Conservation (phyloP, 1,140 invertebrate genomes). For the Telenomus remus region DNA sequence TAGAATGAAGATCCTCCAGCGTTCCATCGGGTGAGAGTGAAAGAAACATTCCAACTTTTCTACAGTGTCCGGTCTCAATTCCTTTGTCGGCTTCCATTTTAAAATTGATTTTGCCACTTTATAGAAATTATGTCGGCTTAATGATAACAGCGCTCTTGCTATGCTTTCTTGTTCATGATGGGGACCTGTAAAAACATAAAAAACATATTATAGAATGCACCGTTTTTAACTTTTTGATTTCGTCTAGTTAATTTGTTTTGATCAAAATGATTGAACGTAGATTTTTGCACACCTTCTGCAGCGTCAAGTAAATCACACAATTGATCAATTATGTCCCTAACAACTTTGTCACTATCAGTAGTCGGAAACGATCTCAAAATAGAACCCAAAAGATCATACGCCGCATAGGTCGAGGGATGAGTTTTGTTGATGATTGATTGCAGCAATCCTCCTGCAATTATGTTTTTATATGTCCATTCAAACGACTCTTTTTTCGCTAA, state of each 20-base stretch:
- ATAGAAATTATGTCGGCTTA: conserved; percentile 61
- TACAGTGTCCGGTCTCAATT: conserved; percentile 43
- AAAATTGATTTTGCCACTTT: conserved; percentile 51
- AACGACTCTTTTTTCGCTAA: conserved; percentile 64
- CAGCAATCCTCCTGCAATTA: conserved; percentile 60
- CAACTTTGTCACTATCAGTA: conserved; percentile 37
- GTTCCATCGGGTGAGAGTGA: conserved; percentile 5
- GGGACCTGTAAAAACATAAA: conserved; percentile 46
- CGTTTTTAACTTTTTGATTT: too few species aligned
- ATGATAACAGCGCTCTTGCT: conserved; percentile 62
- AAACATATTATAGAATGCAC: too few species aligned
- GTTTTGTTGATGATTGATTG: conserved; percentile 62
- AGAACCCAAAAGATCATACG: conserved; percentile 64
- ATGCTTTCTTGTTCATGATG: conserved; percentile 66
- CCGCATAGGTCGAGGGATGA: conserved; percentile 58
- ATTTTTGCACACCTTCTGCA: conserved; percentile 61
- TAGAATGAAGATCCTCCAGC: conserved; percentile 46
- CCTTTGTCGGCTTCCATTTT: conserved; percentile 61
- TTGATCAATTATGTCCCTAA: conserved; percentile 62
- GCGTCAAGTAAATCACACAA: conserved; percentile 63
- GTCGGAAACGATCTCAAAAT: conserved; percentile 62
- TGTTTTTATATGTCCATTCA: conserved; percentile 63
- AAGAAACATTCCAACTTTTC: conserved; percentile 61
- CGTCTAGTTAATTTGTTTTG: too few species aligned
- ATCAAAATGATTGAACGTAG: too few species aligned